Base-by-base conservation (phyloP, 2,113 vertebrate genomes). In the Eira barbara region DNA sequence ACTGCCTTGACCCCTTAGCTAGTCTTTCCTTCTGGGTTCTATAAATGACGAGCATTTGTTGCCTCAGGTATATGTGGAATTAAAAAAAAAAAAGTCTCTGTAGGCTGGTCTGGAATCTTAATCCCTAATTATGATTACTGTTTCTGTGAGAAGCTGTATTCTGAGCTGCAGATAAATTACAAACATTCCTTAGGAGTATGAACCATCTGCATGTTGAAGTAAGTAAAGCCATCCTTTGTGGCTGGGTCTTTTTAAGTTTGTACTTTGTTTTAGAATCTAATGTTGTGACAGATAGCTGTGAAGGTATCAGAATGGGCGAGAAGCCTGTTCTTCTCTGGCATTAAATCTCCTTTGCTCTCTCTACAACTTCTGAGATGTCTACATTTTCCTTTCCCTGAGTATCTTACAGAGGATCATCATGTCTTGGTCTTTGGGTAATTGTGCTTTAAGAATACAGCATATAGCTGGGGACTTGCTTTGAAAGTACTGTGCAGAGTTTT, bases 61-160 rank as follows among this genome's bases (percentile, higher is more conserved):
- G 88, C 91, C 36, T 91, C 29, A 67, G 52, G 80, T 78, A 45
- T 67, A 96, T 61, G 27, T 39, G 86, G 78, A 83, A 92, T 85
- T 89, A 34, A 67, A 67, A 67, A 65, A 71, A 81, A 59, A 65
- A 52, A 93, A 73, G 34, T 73, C 96, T 96, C 90, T 95, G 4
- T 73, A 86, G 45, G 63, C 82, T 42, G 27, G 52, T 69, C 91
- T 91, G 85, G 95, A 97, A 94, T 96, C 31, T 57, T 89, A 89
- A 95, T 80, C 65, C 42, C 85, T 55, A 29, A 81, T 95, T 79
- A 79, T 45, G 83, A 81, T 93, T 45, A 84, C 23, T 92, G 74
- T 92, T 96, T 78, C 95, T 96, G 2, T 91, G 88, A 95, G 92
- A 80, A 93, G 89, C 65, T 94, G 36, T 74, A 52, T 93, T 83